Evolutionary conservation across 2,888 invertebrate species (phyloP), one percentile per base, ranked within the genome.

Genomic region (Melanchra persicariae): DNA sequence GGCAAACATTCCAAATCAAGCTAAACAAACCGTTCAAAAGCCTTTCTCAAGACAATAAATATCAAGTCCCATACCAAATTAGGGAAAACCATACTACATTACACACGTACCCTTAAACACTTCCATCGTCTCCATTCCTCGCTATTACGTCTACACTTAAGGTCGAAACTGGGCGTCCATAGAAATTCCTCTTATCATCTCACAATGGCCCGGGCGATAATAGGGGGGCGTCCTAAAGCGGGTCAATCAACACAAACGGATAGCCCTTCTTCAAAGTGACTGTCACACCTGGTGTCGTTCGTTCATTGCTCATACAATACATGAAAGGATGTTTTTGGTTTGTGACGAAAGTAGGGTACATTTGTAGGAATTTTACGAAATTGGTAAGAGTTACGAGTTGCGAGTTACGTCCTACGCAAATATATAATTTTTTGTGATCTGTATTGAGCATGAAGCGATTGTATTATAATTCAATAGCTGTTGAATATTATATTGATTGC

Each of bases 221-320:
- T 63, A 51, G 54, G 45, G 57, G 47, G 40, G 45, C 37, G 43
- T 54, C 62, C 30, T 77, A 63, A 77, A 77, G 52, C 67, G 76
- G 76, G 76, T 80, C 81, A 77, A 80, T 77, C 76, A 74, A 80
- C 81, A 75, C 54, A 74, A 75, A 67, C 40, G 67, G 75, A 66
- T 30, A 26, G 47, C 30, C 57, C 76, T 61, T 58, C 61, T 80
- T 75, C 67, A 75, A 61, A 75, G 61, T 74, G 76, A 81, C 57
- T 61, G 49, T 58, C 45, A 52, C 81, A 67, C 67, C 68, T 67
- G 81, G 52, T 52, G 30, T 54, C 59, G 54, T 24, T 73, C 58
- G 66, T 40, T 80, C 54, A 54, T 26, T 63, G 58, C 45, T 34
- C 43, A 63, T 34, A 79, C 34, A 58, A 47, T 61, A 10, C 43